Evolutionary conservation across 2,113 vertebrate genomes (phyloP).

Genomic region (Daubentonia madagascariensis): DNA sequence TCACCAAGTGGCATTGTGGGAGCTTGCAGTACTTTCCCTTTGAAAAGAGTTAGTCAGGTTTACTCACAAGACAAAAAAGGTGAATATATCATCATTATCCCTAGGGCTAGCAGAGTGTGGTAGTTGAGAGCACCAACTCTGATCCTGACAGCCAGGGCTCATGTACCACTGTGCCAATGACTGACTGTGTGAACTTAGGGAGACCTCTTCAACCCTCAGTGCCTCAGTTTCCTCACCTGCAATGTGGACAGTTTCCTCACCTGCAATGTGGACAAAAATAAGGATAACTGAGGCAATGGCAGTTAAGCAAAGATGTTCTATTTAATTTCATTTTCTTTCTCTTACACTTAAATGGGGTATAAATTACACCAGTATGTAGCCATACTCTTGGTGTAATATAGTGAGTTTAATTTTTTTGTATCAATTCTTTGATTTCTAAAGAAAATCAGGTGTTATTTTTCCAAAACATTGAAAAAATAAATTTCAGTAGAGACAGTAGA

Average conservation of each 20-base stretch:
- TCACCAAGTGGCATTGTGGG: neutral
- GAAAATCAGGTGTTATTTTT: constrained; percentile 45
- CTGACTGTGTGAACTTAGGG: neutral
- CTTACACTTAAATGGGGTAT: neutral
- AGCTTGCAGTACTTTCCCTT: neutral
- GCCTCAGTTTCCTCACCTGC: neutral
- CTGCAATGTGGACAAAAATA: neutral
- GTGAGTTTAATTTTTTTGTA: constrained; percentile 43
- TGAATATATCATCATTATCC: neutral
- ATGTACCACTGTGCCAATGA: neutral
- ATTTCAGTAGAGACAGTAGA: neutral
- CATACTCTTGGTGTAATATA: neutral
- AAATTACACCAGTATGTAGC: neutral
- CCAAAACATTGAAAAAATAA: neutral
- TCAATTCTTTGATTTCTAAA: constrained; percentile 53
- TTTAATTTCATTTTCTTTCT: neutral
- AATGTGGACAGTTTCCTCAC: neutral
- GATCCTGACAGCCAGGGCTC: neutral
- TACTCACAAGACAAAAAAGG: neutral
- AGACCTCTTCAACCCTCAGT: rapidly evolving
- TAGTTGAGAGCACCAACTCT: neutral
- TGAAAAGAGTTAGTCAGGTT: neutral
- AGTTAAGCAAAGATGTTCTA: neutral
- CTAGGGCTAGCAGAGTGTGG: neutral
- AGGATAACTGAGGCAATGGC: neutral